Base-by-base conservation (phyloP, 2,113 vertebrate genomes). In the Cephalophus harveyi region DNA sequence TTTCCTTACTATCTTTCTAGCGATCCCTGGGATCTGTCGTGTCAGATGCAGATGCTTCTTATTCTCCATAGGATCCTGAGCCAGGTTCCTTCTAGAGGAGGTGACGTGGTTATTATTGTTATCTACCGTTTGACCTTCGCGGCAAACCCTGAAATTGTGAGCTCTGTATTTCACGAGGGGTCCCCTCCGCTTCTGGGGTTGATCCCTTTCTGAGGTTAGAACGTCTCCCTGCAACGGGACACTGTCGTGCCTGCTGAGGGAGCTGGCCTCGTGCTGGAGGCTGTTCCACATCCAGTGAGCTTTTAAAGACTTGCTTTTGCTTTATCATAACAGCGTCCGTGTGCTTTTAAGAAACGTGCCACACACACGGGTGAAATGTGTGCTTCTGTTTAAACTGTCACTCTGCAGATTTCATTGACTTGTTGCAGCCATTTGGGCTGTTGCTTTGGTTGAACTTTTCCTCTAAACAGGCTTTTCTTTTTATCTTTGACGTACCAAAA, bases 81-180 rank as follows among this genome's bases (percentile, higher is more conserved):
- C 52, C 74, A 23, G 59, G n/a, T 33, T 13, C 25, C 25, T 90
- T 86, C 52, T 23, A 6, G 30, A 60, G 59, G 81, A 54, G 33
- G 9, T 33, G 27, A 6, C 30, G 0, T 3, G 23, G 25, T 46
- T 28, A 6, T 21, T 46, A 0, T 23, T 19, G 27, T 1, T 12
- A 15, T 8, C 12, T 43, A 0, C 52, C 15, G 3, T 21, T 16
- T 81, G n/a, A n/a, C n/a, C 48, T 21, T 82, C n/a, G 2, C n/a
- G 6, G 62, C 40, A 16, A 43, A 57, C 43, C 43, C 76, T 76
- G n/a, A 27, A 76, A 19, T 6, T 10, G 17, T 10, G 21, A 16
- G 13, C 57, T 64, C 19, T 13, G 1, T 60, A 9, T 52, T 46
- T 48, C 60, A 7, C 5, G 30, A 60, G 60, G 17, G 54, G 30